Percentiles rank a stretch among this genome's conserved stretches.
These are phyloP conservation scores for Halisarca cf. caerulea DNA, from an alignment of 37 sponge, comb jelly and placozoan genomes.

Conservation along the genomic window DNA sequence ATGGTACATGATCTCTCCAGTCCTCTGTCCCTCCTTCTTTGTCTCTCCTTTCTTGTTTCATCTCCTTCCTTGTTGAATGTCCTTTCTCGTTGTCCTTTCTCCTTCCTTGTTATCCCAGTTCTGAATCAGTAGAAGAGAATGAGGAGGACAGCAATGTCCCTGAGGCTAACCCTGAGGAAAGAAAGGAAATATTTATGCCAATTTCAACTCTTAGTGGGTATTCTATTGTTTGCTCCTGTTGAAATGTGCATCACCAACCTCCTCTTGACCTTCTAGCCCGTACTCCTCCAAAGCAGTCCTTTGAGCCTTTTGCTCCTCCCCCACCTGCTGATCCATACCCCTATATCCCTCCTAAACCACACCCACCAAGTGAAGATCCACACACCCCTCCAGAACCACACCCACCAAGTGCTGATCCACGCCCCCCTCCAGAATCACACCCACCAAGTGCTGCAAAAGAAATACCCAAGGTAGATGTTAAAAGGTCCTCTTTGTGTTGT, in stretches of 20 bases:
- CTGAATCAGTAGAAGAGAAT: background rate
- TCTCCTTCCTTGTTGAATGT: too few relatives aligned
- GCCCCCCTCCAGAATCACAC: background rate
- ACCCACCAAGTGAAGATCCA: too few relatives aligned
- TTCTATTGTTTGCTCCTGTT: background rate
- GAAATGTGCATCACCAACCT: background rate
- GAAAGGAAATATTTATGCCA: slow-evolving; percentile 5
- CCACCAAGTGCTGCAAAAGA: background rate
- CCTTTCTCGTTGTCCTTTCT: too few relatives aligned
- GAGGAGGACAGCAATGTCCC: slow-evolving; percentile 12
- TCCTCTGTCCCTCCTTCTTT: too few relatives aligned
- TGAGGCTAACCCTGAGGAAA: background rate
- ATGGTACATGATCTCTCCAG: too few relatives aligned
- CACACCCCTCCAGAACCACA: background rate
- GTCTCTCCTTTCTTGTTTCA: too few relatives aligned
- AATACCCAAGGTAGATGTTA: background rate
- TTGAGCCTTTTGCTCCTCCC: slow-evolving; percentile 21
- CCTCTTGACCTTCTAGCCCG: background rate
- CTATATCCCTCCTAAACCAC: too few relatives aligned
- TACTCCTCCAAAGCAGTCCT: background rate
- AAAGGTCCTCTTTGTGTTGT: too few relatives aligned
- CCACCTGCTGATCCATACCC: background rate
- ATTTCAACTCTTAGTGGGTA: background rate
- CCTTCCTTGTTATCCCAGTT: too few relatives aligned
- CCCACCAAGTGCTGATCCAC: background rate